Evolutionary conservation across 2,797 vertebrate species (phyloP).

Genomic region (Buphagus erythrorhynchus): DNA sequence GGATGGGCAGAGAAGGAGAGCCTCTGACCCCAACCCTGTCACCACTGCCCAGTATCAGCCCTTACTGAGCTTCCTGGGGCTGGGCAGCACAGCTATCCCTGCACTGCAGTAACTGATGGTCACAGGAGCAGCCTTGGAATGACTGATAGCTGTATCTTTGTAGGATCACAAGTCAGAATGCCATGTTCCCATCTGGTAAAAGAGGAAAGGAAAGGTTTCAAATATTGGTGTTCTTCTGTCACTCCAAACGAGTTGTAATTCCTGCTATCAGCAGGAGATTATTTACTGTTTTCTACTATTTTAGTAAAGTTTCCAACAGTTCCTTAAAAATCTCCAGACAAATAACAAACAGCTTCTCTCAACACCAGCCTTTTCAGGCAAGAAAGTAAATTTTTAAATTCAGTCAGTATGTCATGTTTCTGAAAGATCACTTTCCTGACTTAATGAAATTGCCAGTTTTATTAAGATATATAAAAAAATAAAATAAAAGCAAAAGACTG

Average conservation of each 20-base stretch:
- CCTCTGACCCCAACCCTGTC: rapidly evolving
- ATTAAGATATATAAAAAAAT: not conserved
- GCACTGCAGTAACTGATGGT: not conserved
- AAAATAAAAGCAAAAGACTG: not conserved
- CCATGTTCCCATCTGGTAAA: not conserved
- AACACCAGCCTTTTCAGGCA: not conserved
- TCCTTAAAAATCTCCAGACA: not conserved
- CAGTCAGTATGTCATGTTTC: not conserved
- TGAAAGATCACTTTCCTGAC: not conserved
- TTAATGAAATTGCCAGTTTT: not conserved
- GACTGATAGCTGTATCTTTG: not conserved
- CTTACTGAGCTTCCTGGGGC: not conserved
- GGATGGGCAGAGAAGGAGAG: not conserved
- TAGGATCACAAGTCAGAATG: not conserved
- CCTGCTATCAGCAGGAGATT: not conserved
- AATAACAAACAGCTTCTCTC: not conserved
- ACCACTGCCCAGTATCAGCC: rapidly evolving
- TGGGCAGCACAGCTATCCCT: not conserved
- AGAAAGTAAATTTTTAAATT: not conserved
- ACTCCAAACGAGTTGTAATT: not conserved
- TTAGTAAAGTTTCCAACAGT: not conserved
- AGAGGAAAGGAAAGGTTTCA: not conserved
- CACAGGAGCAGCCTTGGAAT: not conserved
- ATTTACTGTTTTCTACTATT: not conserved
- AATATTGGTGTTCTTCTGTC: not conserved